A percentile compares a stretch with the other conserved stretches of the same genome.
Evolutionary conservation across 2,888 invertebrate genomes (phyloP).

Genomic region (Nomada flava): DNA sequence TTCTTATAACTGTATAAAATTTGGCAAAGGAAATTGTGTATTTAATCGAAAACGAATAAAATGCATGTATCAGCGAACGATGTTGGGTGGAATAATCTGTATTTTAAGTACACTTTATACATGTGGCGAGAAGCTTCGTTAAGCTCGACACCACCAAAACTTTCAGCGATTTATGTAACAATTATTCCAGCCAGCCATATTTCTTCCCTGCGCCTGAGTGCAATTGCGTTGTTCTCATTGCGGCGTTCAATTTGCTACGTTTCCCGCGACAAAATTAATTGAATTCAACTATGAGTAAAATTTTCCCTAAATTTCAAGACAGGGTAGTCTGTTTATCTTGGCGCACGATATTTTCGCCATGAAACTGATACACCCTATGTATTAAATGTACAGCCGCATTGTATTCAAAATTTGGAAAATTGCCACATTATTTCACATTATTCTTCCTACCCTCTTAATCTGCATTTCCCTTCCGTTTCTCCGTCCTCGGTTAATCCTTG

Average conservation of each 20-base stretch:
- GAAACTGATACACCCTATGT: no score
- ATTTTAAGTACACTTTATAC: slow-evolving; percentile 14
- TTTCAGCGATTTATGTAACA: slow-evolving; percentile 54
- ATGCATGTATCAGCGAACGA: background rate
- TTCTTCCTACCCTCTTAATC: no score
- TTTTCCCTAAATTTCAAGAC: slow-evolving; percentile 25
- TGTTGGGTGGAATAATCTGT: background rate
- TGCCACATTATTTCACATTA: no score
- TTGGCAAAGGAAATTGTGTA: no score
- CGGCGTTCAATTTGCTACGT: slow-evolving; percentile 35
- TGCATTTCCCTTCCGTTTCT: no score
- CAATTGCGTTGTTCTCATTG: slow-evolving; percentile 40
- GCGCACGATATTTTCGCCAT: no score
- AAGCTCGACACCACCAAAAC: slow-evolving; percentile 41
- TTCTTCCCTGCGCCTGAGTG: slow-evolving; percentile 31
- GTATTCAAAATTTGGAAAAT: no score
- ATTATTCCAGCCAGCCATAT: slow-evolving; percentile 40
- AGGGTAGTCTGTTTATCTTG: background rate
- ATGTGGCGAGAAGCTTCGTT: slow-evolving; percentile 32
- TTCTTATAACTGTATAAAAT: no score
- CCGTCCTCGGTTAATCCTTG: no score
- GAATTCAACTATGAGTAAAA: slow-evolving; percentile 14
- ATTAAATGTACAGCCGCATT: no score
- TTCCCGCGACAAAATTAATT: slow-evolving; percentile 41
- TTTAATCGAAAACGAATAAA: background rate